Conservation (phyloP, 2,797 vertebrate genomes). For the Centroberyx gerrardi region DNA sequence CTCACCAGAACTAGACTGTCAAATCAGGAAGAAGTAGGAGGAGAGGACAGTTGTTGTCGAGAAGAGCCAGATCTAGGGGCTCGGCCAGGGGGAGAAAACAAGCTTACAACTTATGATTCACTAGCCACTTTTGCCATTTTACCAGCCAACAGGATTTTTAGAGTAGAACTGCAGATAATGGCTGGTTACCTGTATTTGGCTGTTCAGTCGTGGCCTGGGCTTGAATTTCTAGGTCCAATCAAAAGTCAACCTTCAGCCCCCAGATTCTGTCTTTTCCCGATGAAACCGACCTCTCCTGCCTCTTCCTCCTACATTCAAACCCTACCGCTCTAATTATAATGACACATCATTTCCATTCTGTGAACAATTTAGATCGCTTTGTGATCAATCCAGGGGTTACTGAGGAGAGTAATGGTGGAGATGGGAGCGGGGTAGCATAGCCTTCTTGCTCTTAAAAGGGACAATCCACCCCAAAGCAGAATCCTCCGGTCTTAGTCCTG, state of each 20-base stretch:
- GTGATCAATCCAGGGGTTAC: conserved; percentile 1
- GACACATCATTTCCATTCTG: neutral
- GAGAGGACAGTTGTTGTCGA: neutral
- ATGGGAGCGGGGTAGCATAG: conserved; percentile 46
- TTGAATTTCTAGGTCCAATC: no score
- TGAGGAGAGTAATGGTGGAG: conserved; percentile 16
- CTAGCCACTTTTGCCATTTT: no score
- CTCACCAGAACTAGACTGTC: neutral
- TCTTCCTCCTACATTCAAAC: no score
- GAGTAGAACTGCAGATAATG: no score
- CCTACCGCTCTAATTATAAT: no score
- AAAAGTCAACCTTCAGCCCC: no score
- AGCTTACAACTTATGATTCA: no score
- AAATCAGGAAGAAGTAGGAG: neutral
- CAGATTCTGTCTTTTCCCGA: neutral
- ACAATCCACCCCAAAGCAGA: conserved; percentile 31
- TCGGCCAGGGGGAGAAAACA: no score
- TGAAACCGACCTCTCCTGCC: neutral
- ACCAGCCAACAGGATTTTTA: no score
- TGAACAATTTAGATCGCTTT: neutral
- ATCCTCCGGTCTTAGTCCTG: neutral
- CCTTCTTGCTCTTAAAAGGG: neutral
- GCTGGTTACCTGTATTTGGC: no score
- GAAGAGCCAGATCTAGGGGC: neutral
- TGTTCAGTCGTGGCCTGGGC: no score